Evolutionary conservation across 2,888 invertebrate genomes (phyloP).

Genomic region (Harpalus rufipes): DNA sequence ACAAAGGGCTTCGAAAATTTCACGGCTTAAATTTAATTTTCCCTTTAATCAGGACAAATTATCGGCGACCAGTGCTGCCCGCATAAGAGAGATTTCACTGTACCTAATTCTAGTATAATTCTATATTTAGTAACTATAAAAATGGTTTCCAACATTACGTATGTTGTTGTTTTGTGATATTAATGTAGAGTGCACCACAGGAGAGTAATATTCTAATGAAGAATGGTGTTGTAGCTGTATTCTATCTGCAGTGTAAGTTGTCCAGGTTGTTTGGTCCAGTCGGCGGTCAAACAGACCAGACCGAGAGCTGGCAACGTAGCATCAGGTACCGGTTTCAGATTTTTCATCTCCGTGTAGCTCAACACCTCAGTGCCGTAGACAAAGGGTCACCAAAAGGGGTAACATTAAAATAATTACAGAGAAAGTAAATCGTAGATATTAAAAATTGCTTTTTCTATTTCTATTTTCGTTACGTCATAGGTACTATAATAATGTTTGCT

Average conservation of each 20-base stretch:
- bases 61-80: too few relatives aligned
- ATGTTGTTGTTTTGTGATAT: neutral
- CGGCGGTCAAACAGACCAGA: constrained; percentile 44
- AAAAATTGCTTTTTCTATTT: neutral
- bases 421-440: neutral
- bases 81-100: too few relatives aligned
- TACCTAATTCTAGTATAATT: too few relatives aligned
- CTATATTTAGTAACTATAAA: too few relatives aligned
- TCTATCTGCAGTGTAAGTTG: neutral
- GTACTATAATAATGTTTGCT: too few relatives aligned
- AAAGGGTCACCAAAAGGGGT: neutral
- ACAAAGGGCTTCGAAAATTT: too few relatives aligned
- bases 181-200: neutral
- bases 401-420: too few relatives aligned
- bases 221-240: neutral
- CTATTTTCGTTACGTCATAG: too few relatives aligned
- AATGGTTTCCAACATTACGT: neutral
- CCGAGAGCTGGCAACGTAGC: constrained; percentile 61
- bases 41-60: too few relatives aligned
- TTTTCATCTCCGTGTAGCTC: constrained; percentile 45
- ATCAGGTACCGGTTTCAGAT: constrained; percentile 66
- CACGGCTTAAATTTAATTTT: too few relatives aligned
- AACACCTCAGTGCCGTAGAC: constrained; percentile 17
- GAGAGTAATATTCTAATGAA: neutral
- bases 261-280: constrained; percentile 12